Evolutionary conservation across 2,888 invertebrate species (phyloP).

Genomic region (Heliconius cydno): DNA sequence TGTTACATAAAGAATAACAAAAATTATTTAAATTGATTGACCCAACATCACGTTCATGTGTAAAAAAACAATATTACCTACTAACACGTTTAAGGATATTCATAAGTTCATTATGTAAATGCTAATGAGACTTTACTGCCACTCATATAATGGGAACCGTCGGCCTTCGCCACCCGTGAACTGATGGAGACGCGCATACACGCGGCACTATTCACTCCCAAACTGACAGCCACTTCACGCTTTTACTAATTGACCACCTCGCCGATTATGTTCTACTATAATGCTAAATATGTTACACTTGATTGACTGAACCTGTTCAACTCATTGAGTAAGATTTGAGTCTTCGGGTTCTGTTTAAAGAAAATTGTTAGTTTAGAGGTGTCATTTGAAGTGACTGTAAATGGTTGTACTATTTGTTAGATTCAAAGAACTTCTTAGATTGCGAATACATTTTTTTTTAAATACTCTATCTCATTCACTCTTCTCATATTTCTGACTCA

Average conservation of each 20-base stretch:
- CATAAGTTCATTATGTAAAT: slow-evolving; percentile 73
- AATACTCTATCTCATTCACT: not conserved
- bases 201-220: slow-evolving; percentile 65
- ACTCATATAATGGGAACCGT: slow-evolving; percentile 66
- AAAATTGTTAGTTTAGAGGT: slow-evolving; percentile 44
- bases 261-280: slow-evolving; percentile 66
- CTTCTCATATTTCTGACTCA: too few species aligned
- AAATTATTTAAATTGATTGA: slow-evolving; percentile 30
- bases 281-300: slow-evolving; percentile 69
- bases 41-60: slow-evolving; percentile 31
- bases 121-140: slow-evolving; percentile 69
- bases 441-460: not conserved
- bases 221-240: slow-evolving; percentile 78
- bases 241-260: slow-evolving; percentile 80
- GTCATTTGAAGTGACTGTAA: not conserved
- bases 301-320: slow-evolving; percentile 68
- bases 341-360: slow-evolving; percentile 51
- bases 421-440: not conserved
- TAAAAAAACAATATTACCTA: slow-evolving; percentile 50
- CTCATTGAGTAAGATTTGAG: slow-evolving; percentile 63
- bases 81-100: slow-evolving; percentile 64
- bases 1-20: slow-evolving; percentile 6
- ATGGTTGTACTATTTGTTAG: not conserved
- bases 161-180: slow-evolving; percentile 75
- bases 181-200: slow-evolving; percentile 51